Conservation (phyloP, 2,888 invertebrate species). For the Eretmocerus hayati region DNA sequence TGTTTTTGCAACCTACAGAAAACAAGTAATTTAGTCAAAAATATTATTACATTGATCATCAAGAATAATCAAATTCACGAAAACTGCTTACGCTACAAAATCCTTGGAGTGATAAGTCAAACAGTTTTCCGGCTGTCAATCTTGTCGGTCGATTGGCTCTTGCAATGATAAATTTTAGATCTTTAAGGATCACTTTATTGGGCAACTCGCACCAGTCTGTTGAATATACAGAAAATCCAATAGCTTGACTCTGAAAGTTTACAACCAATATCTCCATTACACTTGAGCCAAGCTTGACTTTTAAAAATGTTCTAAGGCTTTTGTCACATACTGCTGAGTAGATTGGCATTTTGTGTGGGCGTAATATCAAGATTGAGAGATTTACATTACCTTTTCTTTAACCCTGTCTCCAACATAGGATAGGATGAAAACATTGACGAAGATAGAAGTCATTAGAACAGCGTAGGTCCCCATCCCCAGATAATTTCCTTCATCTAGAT, state of each 20-base stretch:
- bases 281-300: neutral
- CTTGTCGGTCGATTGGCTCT: slow-evolving; percentile 32
- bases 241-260: slow-evolving; percentile 26
- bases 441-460: slow-evolving; percentile 33
- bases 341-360: too few species aligned
- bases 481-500: slow-evolving; percentile 30
- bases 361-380: neutral
- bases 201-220: slow-evolving; percentile 34
- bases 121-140: slow-evolving; percentile 37
- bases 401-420: slow-evolving; percentile 35
- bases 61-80: neutral
- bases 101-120: slow-evolving; percentile 34
- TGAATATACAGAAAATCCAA: slow-evolving; percentile 28
- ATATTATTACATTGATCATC: too few species aligned
- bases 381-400: slow-evolving; percentile 29
- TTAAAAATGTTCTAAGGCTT: neutral
- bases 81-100: slow-evolving; percentile 32
- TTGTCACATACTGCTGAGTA: too few species aligned
- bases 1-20: slow-evolving; percentile 33
- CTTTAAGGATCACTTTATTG: slow-evolving; percentile 22
- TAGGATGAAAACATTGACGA: slow-evolving; percentile 35
- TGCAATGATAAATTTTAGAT: slow-evolving; percentile 31
- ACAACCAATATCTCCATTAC: neutral
- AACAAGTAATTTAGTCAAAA: neutral
- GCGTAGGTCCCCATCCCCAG: slow-evolving; percentile 33